phyloP scores from a whole-genome alignment of 2,797 vertebrate genomes.

The Amniataba percoides region DNA sequence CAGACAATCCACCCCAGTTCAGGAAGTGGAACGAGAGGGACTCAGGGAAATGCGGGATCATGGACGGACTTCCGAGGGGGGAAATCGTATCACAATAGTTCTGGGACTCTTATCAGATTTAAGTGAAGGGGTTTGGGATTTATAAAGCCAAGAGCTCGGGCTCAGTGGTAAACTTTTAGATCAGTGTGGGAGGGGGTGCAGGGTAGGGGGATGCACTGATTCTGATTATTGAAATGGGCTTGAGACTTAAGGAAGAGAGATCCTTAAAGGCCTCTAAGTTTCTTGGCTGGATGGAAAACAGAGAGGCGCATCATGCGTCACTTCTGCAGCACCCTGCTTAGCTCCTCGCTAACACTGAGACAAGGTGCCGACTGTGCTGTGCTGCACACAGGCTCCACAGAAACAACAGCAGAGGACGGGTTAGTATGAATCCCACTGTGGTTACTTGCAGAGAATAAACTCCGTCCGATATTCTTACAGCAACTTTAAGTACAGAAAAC shows the following conservation, averaged over 20 bases:
- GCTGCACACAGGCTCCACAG: slow-evolving; percentile 5
- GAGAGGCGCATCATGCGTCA: slow-evolving; percentile 20
- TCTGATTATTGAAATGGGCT: slow-evolving; percentile 68
- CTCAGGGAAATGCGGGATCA: slow-evolving; percentile 82
- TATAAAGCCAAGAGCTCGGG: slow-evolving; percentile 69
- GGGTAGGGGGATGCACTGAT: slow-evolving; percentile 44
- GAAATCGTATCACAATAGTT: slow-evolving; percentile 83
- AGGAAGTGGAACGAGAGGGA: slow-evolving; percentile 82
- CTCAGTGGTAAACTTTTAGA: slow-evolving; percentile 75
- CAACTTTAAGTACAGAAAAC: not conserved
- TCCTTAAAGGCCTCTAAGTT: slow-evolving; percentile 39
- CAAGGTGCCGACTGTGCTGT: slow-evolving; percentile 30
- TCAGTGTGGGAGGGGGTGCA: slow-evolving; percentile 1
- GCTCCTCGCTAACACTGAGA: slow-evolving; percentile 35
- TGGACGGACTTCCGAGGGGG: slow-evolving; percentile 77
- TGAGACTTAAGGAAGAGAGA: slow-evolving; percentile 41
- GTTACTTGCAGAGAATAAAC: not conserved
- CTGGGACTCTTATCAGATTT: slow-evolving; percentile 84
- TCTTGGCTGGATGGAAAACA: slow-evolving; percentile 44
- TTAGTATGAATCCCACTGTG: slow-evolving; percentile 3
- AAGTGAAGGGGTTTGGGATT: slow-evolving; percentile 73
- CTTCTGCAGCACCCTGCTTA: slow-evolving; percentile 29
- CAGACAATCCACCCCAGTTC: slow-evolving; percentile 82
- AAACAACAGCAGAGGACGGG: slow-evolving; percentile 4
- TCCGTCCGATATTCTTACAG: not conserved